Conservation (phyloP, 2,113 vertebrate species). For the Aptenodytes patagonicus region DNA sequence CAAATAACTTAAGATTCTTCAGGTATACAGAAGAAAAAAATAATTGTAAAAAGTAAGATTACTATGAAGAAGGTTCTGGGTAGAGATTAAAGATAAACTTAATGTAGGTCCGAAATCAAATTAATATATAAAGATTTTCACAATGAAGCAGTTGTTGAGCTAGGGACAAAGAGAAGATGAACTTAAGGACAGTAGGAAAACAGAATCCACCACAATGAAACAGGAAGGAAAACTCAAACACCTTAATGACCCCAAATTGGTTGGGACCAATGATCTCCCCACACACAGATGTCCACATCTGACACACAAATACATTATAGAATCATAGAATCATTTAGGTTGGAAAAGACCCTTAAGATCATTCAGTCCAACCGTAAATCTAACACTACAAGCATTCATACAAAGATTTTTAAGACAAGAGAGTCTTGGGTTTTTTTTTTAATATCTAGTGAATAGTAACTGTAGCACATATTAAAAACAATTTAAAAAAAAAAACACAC, state of each 20-base stretch:
- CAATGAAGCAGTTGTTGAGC: background rate
- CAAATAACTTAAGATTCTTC: background rate
- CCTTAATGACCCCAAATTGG: background rate
- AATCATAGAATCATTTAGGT: background rate
- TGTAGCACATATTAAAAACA: background rate
- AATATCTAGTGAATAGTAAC: background rate
- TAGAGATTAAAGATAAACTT: background rate
- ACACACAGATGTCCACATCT: background rate
- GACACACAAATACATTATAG: background rate
- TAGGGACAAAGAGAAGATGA: background rate
- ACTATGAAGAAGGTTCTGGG: background rate
- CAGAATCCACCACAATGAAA: background rate
- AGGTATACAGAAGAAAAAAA: background rate
- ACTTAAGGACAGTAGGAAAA: background rate
- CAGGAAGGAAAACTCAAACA: background rate
- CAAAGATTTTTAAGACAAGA: background rate
- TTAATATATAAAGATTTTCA: background rate
- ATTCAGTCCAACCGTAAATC: fast-evolving
- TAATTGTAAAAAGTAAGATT: background rate
- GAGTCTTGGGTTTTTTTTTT: background rate
- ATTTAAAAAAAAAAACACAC: too few species aligned
- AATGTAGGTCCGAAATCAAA: background rate
- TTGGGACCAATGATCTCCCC: background rate
- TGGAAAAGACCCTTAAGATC: background rate
- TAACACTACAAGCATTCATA: background rate